Evolutionary conservation across 1,140 invertebrate species (phyloP).

Genomic region (Psilanteris sp.): DNA sequence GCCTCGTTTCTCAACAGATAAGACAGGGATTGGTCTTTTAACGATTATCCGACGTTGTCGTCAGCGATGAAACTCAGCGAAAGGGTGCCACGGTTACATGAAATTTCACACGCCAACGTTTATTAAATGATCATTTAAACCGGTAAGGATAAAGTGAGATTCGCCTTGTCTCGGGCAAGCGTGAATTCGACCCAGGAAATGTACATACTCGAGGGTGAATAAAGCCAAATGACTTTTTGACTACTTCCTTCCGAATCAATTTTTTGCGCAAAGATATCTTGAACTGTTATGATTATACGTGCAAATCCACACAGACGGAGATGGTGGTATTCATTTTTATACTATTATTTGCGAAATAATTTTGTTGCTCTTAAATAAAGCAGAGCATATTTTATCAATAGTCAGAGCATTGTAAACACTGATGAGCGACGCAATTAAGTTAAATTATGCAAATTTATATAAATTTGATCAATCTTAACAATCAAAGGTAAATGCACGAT

Average conservation of each 20-base stretch:
- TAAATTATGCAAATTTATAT: too few relatives aligned
- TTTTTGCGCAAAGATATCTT: constrained; percentile 20
- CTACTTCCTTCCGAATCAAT: constrained; percentile 37
- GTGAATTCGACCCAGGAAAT: constrained; percentile 26
- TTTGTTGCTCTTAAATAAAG: too few relatives aligned
- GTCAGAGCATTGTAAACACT: too few relatives aligned
- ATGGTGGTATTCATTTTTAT: not conserved
- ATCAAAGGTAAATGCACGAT: too few relatives aligned
- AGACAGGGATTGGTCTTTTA: constrained; percentile 58
- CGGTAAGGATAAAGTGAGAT: constrained; percentile 41
- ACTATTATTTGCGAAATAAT: too few relatives aligned
- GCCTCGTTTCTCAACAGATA: constrained; percentile 56
- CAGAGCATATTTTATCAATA: too few relatives aligned
- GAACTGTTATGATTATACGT: constrained; percentile 15
- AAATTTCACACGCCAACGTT: constrained; percentile 51
- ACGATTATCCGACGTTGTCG: constrained; percentile 51
- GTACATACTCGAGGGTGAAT: constrained; percentile 28
- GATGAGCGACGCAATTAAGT: too few relatives aligned
- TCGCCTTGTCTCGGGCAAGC: constrained; percentile 10
- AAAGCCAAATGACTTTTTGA: constrained; percentile 32
- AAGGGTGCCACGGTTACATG: constrained; percentile 45
- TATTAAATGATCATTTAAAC: constrained; percentile 50
- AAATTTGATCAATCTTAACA: too few relatives aligned
- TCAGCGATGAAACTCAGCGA: constrained; percentile 43
- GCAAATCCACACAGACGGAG: not conserved